Evolutionary conservation across 2,888 invertebrate species (phyloP).

Genomic region (Orthosia incerta): DNA sequence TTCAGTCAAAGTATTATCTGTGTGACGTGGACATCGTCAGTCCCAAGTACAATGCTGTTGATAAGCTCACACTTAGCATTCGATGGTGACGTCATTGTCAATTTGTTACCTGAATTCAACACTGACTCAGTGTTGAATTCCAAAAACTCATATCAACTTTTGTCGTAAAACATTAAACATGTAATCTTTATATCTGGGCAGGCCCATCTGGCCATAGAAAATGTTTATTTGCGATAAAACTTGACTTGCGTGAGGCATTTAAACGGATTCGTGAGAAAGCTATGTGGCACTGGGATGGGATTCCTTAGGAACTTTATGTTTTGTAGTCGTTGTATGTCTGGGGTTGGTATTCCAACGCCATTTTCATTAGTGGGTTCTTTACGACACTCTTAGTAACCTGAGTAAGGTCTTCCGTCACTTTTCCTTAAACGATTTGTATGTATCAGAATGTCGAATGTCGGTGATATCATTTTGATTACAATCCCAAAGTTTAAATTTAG

Average conservation of each 20-base stretch:
- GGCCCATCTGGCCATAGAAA: neutral
- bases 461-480: neutral
- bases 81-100: slow-evolving; percentile 33
- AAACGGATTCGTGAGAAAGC: slow-evolving; percentile 12
- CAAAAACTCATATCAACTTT: slow-evolving; percentile 25
- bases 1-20: slow-evolving; percentile 26
- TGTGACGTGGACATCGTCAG: slow-evolving; percentile 15
- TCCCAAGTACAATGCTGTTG: slow-evolving; percentile 24
- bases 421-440: neutral
- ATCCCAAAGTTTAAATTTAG: slow-evolving; percentile 10
- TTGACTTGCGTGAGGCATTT: neutral
- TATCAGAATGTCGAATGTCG: neutral
- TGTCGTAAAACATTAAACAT: slow-evolving; percentile 7
- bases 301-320: slow-evolving; percentile 14
- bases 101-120: slow-evolving; percentile 21
- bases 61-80: slow-evolving; percentile 17
- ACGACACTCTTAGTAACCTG: neutral
- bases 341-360: neutral
- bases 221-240: slow-evolving; percentile 24
- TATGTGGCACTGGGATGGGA: slow-evolving; percentile 1
- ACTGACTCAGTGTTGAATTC: slow-evolving; percentile 21
- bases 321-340: neutral
- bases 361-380: neutral
- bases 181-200: slow-evolving; percentile 18
- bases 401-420: too few relatives aligned